A percentile compares a stretch with the other conserved stretches of the same genome.
Evolutionary conservation across 2,888 invertebrate species (phyloP).

Genomic region (Andrena chrysosceles): DNA sequence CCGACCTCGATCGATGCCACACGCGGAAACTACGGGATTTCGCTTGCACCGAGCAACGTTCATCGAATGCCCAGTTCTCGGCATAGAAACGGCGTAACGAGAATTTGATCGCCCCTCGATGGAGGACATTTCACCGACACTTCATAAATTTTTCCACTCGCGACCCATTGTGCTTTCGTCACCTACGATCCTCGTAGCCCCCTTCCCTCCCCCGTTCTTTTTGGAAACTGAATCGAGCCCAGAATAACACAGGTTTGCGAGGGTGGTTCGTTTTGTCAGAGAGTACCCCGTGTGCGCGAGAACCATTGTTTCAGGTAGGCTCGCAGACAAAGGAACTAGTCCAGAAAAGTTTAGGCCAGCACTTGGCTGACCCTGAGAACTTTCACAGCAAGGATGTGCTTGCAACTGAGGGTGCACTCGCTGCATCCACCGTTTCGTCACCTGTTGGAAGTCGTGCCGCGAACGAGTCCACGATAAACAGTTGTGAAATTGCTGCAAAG

Average conservation of each 20-base stretch:
- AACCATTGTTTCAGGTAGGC: neutral
- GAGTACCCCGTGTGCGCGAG: too few species aligned
- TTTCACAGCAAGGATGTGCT: neutral
- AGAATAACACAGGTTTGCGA: too few species aligned
- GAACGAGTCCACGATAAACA: neutral
- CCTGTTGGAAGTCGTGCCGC: slow-evolving; percentile 27
- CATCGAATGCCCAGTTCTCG: slow-evolving; percentile 23
- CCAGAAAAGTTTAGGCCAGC: neutral
- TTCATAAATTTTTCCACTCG: neutral
- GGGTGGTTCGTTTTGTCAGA: too few species aligned
- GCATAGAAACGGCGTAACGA: slow-evolving; percentile 27
- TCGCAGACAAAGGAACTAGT: neutral
- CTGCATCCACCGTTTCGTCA: slow-evolving; percentile 10
- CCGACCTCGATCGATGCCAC: slow-evolving; percentile 48
- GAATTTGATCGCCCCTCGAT: slow-evolving; percentile 26
- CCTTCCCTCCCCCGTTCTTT: too few species aligned
- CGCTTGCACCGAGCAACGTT: slow-evolving; percentile 34
- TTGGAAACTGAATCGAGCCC: too few species aligned
- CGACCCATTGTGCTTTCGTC: neutral
- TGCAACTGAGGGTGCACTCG: too few species aligned
- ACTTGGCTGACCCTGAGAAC: slow-evolving; percentile 9
- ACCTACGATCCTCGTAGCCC: neutral
- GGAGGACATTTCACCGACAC: neutral
- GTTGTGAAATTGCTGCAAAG: neutral
- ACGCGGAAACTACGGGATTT: slow-evolving; percentile 47